phyloP scores from a whole-genome alignment of 2,797 vertebrate species.

The Novumbra hubbsi region DNA sequence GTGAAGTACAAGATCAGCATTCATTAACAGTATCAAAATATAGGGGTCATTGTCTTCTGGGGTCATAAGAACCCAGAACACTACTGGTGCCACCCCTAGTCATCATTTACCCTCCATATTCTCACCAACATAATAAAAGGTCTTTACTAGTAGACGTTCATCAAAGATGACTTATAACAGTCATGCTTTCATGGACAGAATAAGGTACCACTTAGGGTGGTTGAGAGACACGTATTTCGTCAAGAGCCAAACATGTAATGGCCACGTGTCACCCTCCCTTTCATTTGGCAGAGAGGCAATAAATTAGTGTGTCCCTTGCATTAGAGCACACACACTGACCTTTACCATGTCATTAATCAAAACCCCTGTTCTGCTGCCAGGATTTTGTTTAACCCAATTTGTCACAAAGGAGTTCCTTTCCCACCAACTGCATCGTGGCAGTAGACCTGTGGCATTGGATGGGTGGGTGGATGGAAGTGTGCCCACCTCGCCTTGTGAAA shows the following conservation, averaged over 20 bases:
- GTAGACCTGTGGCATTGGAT: conserved; percentile 48
- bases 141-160: background rate
- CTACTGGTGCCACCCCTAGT: background rate
- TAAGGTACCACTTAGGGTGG: background rate
- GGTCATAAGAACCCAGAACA: background rate
- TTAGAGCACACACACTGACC: conserved; percentile 57
- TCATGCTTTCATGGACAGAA: background rate
- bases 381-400: conserved; percentile 76
- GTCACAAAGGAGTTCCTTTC: conserved; percentile 59
- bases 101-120: background rate
- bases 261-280: conserved; percentile 24
- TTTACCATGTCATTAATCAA: conserved; percentile 75
- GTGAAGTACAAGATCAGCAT: background rate
- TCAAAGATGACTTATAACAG: background rate
- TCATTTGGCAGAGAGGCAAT: conserved; percentile 43
- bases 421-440: conserved; percentile 39
- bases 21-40: background rate
- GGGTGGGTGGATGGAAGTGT: conserved; percentile 71
- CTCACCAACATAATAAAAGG: background rate
- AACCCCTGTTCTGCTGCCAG: conserved; percentile 68
- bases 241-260: conserved; percentile 18
- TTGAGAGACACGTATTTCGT: conserved; percentile 7
- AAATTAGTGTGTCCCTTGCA: conserved; percentile 42
- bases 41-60: no score
- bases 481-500: conserved; percentile 49